A percentile compares a stretch with the other conserved stretches of the same genome.
Conservation (phyloP, 2,888 invertebrate species). For the Tridacna crocea region DNA sequence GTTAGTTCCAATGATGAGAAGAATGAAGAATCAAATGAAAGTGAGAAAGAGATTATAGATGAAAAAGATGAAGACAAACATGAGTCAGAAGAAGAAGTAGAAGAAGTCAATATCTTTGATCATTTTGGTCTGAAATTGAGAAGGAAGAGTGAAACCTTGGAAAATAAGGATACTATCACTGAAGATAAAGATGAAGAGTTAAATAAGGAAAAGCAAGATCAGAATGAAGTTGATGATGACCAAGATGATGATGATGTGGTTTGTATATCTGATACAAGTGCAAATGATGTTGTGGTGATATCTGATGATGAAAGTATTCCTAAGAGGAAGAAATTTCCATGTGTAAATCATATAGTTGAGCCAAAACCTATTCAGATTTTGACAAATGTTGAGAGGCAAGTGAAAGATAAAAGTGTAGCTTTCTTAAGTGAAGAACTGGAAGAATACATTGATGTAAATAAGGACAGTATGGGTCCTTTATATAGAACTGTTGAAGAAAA, state of each 20-base stretch:
- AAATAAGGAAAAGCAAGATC: background rate
- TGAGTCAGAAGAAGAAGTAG: background rate
- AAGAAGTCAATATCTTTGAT: constrained; percentile 48
- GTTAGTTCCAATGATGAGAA: background rate
- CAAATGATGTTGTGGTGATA: constrained; percentile 36
- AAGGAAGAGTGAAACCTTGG: constrained; percentile 8
- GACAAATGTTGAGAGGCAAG: constrained; percentile 58
- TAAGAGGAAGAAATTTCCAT: constrained; percentile 37
- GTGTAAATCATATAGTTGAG: constrained; percentile 61
- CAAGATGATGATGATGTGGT: constrained; percentile 24
- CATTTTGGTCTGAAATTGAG: constrained; percentile 52
- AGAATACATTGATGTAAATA: constrained; percentile 62
- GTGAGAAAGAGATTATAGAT: background rate
- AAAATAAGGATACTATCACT: too few species aligned
- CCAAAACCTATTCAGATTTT: constrained; percentile 69
- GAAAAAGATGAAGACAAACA: constrained; percentile 25
- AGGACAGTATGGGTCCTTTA: constrained; percentile 30
- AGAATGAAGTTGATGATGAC: constrained; percentile 1
- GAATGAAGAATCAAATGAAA: background rate
- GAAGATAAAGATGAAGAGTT: background rate
- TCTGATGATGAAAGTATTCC: constrained; percentile 39
- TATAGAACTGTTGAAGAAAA: constrained; percentile 4
- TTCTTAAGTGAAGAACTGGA: constrained; percentile 73
- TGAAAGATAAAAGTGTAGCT: constrained; percentile 63
- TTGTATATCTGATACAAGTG: constrained; percentile 33